Base-by-base conservation (phyloP, 2,797 vertebrate genomes). In the Anabas testudineus region DNA sequence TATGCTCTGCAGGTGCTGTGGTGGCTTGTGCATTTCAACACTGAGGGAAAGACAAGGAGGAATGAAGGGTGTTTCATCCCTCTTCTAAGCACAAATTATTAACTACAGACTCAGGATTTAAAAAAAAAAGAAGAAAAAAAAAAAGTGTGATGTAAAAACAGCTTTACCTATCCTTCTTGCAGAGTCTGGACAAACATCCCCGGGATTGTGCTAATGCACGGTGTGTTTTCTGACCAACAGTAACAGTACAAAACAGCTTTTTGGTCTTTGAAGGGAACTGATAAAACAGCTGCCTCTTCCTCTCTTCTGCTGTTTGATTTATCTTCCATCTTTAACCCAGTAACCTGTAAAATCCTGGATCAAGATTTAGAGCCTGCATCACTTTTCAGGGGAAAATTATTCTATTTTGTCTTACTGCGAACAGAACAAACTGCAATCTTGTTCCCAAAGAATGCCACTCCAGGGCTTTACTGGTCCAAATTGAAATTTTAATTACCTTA, bases 401-500 rank as follows among this genome's bases (percentile, higher is more conserved):
- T 63, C 21, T 19, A 45, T 77, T 73, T 60, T 2, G 26, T 71
- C 56, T 63, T 0, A 12, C 47, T 48, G 32, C 60, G 57, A 65
- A 75, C 34, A 61, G 57, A 77, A 78, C 67, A 60, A 80, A 49
- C 30, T 69, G 59, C 48, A 61, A 48, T 66, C 55, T 68, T 2
- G 9, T 32, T 80, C 30, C 55, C 6, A 4, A 43, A 52, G 53
- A 79, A 83, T 34, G 54, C 63, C 59, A 78, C 82, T 83, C 66
- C 36, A 45, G 69, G 58, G 80, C 64, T 74, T 69, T 74, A 81
- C 64, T 71, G 67, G 64, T 83, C 64, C 78, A 83, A 87, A 88
- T 81, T 89, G 78, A 90, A 85, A 87, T 83, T 87, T 87, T 85
- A 90, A 92, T 91, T 85, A 88, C 49, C 81, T 88, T 82, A 83